Evolutionary conservation across 1,140 invertebrate genomes (phyloP), one percentile per base, ranked within the genome.

Genomic region (Caerostris darwini): DNA sequence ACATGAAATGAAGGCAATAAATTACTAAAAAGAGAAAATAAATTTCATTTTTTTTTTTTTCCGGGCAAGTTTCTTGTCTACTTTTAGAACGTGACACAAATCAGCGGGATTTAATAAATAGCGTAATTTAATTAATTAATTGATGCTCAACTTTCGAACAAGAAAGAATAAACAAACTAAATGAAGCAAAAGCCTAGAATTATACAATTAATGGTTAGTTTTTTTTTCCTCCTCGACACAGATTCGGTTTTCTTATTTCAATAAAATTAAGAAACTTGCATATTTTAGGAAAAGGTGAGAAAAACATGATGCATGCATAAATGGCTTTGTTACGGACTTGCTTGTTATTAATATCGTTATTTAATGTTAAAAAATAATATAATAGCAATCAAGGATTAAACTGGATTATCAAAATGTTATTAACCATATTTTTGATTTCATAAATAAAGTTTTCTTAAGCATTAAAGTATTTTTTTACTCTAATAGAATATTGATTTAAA

Each of bases 41-140:
- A 81, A 58, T 90, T 81, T 50, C 12, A 34, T 77, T 81, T 58
- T 71, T 81, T 90, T 90, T 50, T 34, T 19, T 71, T 53, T 59
- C 53, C 3, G 14, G 6, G 54, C 12, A 81, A 54, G 64, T 58
- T 56, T 90, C 57, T 61, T 81, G 89, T 90, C 89, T 90, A 81
- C 61, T 69, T 89, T 69, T 12, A 69, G 59, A 19, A 71, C 71
- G 17, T 90, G 89, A 90, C 89, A 90, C 56, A 58, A 81, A 90
- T 54, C 89, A 81, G 67, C 56, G 67, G 89, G 54, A 50, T 90
- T 90, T 90, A 90, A 90, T 77, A 90, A 90, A 90, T 90, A 58
- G 58, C 67, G 54, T 81, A 57, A 81, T 90, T 90, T 90, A 90
- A 90, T 90, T 90, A 81, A 90, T 90, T 90, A 90, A 90, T 81